A percentile compares a stretch with the other conserved stretches of the same genome.
Conservation (phyloP, 2,888 invertebrate species). For the Sminthurides aquaticus region DNA sequence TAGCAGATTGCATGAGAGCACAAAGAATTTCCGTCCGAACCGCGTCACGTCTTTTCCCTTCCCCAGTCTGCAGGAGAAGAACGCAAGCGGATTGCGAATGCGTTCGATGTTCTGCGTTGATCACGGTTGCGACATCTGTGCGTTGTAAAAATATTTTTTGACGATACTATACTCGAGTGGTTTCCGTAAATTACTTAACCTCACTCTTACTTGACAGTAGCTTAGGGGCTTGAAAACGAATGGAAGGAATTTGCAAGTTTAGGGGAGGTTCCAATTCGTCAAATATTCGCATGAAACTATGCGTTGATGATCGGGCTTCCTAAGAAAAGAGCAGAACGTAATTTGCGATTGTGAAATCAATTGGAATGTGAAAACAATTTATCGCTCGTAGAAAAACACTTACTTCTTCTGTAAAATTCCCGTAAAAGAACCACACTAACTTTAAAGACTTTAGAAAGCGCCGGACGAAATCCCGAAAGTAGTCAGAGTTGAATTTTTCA, state of each 20-base stretch:
- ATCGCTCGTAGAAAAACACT: no score
- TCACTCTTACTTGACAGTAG: not conserved
- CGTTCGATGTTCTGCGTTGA: constrained; percentile 12
- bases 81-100: constrained; percentile 10
- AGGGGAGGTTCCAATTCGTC: not conserved
- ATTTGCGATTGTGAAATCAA: no score
- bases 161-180: not conserved
- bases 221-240: not conserved
- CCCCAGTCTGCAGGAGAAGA: constrained; percentile 19
- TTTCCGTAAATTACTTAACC: not conserved
- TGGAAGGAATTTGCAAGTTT: not conserved
- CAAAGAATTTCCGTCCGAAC: constrained; percentile 15
- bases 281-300: not conserved
- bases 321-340: no score
- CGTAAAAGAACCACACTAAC: constrained; percentile 80
- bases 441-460: constrained; percentile 73
- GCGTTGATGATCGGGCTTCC: no score
- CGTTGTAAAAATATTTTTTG: no score
- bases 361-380: no score
- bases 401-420: constrained; percentile 56
- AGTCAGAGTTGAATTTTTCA: constrained; percentile 68
- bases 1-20: constrained; percentile 60
- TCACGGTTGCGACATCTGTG: constrained; percentile 12
- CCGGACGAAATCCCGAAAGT: constrained; percentile 67
- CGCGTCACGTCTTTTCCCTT: constrained; percentile 4